Base-by-base conservation (phyloP, 2,888 invertebrate species). In the Clostera curtula region DNA sequence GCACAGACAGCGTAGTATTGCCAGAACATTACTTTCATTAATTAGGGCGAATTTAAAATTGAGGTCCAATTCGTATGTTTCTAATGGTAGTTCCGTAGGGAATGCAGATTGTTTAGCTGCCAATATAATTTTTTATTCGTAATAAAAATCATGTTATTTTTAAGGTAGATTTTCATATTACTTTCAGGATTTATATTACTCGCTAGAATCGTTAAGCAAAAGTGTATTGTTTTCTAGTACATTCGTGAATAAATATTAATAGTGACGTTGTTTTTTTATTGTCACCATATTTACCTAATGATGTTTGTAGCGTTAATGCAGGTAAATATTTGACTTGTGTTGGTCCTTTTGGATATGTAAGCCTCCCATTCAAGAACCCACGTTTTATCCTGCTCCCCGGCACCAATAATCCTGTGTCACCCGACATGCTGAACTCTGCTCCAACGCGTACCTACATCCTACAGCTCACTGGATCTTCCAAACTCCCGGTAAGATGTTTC, bases 21-120 rank as follows among this genome's bases (percentile, higher is more conserved):
- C 56, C 63, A 56, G 40, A 53, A 52, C 56, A 49, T 55, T 56
- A 43, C 36, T 56, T 65, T 62, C 63, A 56, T 71, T 68, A 63
- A 63, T 73, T 74, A 79, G 74, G 65, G 72, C 62, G 70, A 80
- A 75, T 70, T 70, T 72, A 65, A 76, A 75, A 77, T 66, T 60
- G 82, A 72, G 82, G 82, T 82, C 82, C 82, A 82, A 82, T 77
- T 72, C 70, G 71, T 73, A 70, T 69, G 72, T 79, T 72, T 79
- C 61, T 71, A 75, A 64, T 55, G 56, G 59, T 73, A 70, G 69
- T 64, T 65, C 65, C 62, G 48, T 59, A 66, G 58, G 63, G 64
- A 59, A 66, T 53, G 56, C 60, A 43, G 25, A 41, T 40, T 40
- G 36, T 43, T 41, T 49, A 49, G 41, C 44, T 43, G 64, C 62